Base-by-base conservation (phyloP, 2,113 vertebrate genomes). In the Boulengeromyrus knoepffleri region DNA sequence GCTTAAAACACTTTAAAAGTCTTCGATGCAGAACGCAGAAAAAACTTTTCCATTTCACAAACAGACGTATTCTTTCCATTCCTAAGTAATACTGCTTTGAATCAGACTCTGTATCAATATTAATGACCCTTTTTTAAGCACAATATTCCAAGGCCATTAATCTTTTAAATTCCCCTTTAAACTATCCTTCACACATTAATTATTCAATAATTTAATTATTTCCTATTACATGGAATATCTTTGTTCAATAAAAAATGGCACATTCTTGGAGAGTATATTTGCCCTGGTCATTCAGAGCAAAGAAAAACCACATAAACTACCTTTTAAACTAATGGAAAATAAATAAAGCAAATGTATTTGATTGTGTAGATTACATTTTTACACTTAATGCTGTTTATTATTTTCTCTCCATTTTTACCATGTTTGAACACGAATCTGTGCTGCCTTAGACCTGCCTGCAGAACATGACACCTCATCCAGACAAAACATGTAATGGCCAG, bases 1-100 rank as follows among this genome's bases (percentile, higher is more conserved):
- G 47, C 50, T 87, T 87, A 56, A 87, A 87, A 87, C 50, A 53
- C 85, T 53, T 53, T 53, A 87, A 53, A 87, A 87, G 85, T 87
- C 85, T 19, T 19, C 47, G n/a, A 39, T 87, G 85, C 49, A 87
- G 85, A 52, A 52, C 45, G 6, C 15, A 39, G 27, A 42, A 52
- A 56, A 53, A 53, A 52, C 85, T 87, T 87, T 87, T 87, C 85
- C 53, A 87, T 87, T 87, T 87, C 85, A 31, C 85, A 56, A 87
- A 87, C 85, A 87, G 85, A 87, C n/a, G 50, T 87, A 87, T 87
- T 87, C 50, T 9, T 53, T 87, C 85, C 50, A 87, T 39, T 87
- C 31, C 50, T 36, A 56, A 53, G 85, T 53, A 87, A 36, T 36
- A 53, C 85, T 19, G 50, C 50, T 53, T 53, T 87, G 85, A 87